Conservation (phyloP, 2,888 invertebrate genomes). For the Drosophila buzzatii region DNA sequence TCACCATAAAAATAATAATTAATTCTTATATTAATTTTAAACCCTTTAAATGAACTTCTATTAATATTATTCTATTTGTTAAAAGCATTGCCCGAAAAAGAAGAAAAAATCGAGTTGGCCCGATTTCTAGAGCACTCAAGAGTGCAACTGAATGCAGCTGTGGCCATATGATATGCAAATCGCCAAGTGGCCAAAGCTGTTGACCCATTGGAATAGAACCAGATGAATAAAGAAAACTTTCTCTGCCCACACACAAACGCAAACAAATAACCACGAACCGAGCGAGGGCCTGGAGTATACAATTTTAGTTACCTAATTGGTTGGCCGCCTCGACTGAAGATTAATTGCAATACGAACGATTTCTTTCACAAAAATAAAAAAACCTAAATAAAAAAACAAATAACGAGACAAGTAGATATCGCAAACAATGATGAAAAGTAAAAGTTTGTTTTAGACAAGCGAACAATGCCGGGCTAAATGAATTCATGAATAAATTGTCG, state of each 20-base stretch:
- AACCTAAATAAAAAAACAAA: background rate
- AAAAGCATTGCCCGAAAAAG: background rate
- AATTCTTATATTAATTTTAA: background rate
- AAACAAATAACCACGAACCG: constrained; percentile 29
- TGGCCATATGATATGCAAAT: constrained; percentile 62
- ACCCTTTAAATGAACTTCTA: background rate
- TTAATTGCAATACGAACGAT: constrained; percentile 72
- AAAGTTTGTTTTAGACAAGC: constrained; percentile 67
- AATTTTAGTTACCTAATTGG: constrained; percentile 64
- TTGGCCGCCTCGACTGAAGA: constrained; percentile 47
- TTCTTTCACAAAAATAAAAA: constrained; percentile 38
- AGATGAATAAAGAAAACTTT: constrained; percentile 55
- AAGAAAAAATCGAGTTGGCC: constrained; percentile 10
- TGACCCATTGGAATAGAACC: constrained; percentile 66
- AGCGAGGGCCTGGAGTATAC: constrained; percentile 16
- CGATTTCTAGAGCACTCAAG: constrained; percentile 49
- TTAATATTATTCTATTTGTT: background rate
- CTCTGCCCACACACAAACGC: constrained; percentile 46
- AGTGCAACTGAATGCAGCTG: constrained; percentile 45
- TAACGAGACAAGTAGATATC: constrained; percentile 25
- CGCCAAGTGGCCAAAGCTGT: background rate
- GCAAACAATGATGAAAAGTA: constrained; percentile 67
- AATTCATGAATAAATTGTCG: constrained; percentile 68
- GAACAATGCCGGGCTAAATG: constrained; percentile 59
- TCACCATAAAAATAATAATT: background rate